Base-by-base conservation (phyloP, 2,113 vertebrate species). In the Cettia cetti region DNA sequence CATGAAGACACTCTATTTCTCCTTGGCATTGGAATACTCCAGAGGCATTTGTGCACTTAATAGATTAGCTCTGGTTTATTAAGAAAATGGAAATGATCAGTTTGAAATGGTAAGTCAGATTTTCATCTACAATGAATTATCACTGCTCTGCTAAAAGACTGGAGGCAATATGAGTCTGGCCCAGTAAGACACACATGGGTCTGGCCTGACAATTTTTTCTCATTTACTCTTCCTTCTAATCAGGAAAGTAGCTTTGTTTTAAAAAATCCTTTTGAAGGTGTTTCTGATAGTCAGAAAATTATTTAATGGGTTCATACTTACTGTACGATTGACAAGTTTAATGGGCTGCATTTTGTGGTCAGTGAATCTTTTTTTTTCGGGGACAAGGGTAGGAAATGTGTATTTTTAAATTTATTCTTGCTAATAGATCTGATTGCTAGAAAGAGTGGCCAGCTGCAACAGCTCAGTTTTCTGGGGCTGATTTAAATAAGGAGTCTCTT, bases 401-500 rank as follows among this genome's bases (percentile, higher is more conserved):
- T 92, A 59, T 37, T 74, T 49, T 54, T 1, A 11, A n/a, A 71
- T 89, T 90, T 68, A 10, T 40, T 93, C 80, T 92, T 77, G 49
- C 72, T 21, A 65, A 18, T 89, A 31, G 17, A 61, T 66, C 30
- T 85, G 49, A 53, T 81, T 82, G 49, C 80, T 69, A 84, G 47
- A 90, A 85, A 63, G 63, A 89, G 61, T 49, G 52, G 75, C 42
- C n/a, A 72, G 77, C 64, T 88, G 45, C 79, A 80, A 35, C 79
- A 94, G n/a, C 52, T 97, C 89, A 47, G 68, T 95, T 95, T 95
- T 95, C 70, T 92, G 82, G 70, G 83, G 50, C 86, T 7, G 33
- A 86, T 94, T 96, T 95, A 94, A 89, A 93, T 96, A 90, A 89
- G 6, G 22, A 80, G n/a, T 92, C 79, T 89, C 84, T 92, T 96